Evolutionary conservation across 23 tunicate species (phyloP).

Genomic region (Halocynthia roretzi): DNA sequence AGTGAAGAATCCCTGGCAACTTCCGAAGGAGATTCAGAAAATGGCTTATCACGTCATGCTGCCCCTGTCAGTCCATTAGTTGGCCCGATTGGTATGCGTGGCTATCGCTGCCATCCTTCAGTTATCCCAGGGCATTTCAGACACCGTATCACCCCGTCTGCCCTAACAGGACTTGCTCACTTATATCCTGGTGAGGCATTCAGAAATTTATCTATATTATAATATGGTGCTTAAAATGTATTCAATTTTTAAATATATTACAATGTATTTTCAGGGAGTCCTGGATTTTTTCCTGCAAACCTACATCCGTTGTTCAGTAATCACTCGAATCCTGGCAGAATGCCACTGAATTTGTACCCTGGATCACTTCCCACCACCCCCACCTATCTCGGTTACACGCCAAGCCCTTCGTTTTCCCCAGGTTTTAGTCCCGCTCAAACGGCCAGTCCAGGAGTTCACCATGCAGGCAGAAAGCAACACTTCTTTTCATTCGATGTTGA

Average conservation of each 20-base stretch:
- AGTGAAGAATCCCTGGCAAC: constrained; percentile 85
- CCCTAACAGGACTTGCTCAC: neutral
- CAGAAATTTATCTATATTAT: too few species aligned
- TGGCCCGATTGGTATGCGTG: constrained; percentile 34
- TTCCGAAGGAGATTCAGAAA: constrained; percentile 74
- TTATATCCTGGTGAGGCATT: too few species aligned
- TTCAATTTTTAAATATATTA: too few species aligned
- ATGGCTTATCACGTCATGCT: constrained; percentile 39
- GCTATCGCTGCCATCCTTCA: constrained; percentile 77
- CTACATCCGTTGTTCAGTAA: neutral
- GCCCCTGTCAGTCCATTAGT: constrained; percentile 91
- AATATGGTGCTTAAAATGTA: too few species aligned
- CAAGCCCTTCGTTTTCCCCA: constrained; percentile 88
- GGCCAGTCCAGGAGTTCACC: constrained; percentile 78
- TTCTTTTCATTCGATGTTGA: constrained; percentile 84
- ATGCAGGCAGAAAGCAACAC: constrained; percentile 28
- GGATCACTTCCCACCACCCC: constrained; percentile 98
- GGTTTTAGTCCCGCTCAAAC: constrained; percentile 74
- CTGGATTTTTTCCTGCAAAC: constrained; percentile 12
- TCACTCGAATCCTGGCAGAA: constrained; percentile 7
- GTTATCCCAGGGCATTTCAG: constrained; percentile 67
- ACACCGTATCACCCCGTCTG: constrained; percentile 48
- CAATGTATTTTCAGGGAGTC: constrained; percentile 36
- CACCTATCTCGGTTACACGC: constrained; percentile 67
- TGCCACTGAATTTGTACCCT: constrained; percentile 81